These are phyloP conservation scores for Metopia argyrocephala DNA, from an alignment of 2,888 invertebrate genomes.

Conservation along the genomic window DNA sequence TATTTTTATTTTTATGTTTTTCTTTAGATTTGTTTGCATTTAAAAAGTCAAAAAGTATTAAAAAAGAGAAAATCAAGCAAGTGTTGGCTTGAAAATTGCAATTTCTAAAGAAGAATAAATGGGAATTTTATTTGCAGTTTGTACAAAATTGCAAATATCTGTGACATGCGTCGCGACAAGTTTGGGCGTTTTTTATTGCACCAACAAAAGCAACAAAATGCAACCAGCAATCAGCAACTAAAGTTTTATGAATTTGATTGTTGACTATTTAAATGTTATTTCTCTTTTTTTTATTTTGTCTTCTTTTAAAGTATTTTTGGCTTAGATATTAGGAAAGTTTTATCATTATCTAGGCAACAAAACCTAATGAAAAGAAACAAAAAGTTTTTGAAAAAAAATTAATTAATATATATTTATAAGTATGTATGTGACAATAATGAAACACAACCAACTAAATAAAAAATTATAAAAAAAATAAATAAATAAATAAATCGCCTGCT, in stretches of 20 bases:
- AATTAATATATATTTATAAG: too few relatives aligned
- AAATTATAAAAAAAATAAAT: too few relatives aligned
- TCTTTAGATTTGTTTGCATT: constrained; percentile 27
- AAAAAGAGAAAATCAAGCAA: constrained; percentile 9
- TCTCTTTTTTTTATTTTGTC: neutral
- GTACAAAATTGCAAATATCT: constrained; percentile 46
- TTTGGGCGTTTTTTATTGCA: constrained; percentile 35
- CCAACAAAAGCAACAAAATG: neutral
- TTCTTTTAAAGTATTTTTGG: constrained; percentile 11
- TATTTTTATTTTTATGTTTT: neutral
- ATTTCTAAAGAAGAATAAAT: neutral
- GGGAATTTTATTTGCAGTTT: constrained; percentile 12
- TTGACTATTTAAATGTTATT: constrained; percentile 38
- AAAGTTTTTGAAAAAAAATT: too few relatives aligned
- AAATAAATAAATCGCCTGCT: too few relatives aligned
- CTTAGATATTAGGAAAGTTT: constrained; percentile 43
- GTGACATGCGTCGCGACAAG: constrained; percentile 60
- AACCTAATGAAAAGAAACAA: neutral
- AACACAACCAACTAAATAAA: too few relatives aligned
- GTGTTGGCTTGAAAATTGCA: constrained; percentile 56
- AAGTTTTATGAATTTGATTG: constrained; percentile 54
- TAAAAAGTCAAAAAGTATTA: neutral
- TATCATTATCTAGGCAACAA: constrained; percentile 16
- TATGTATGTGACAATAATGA: too few relatives aligned
- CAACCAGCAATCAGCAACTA: constrained; percentile 16